Base-by-base conservation (phyloP, 2,888 invertebrate species). In the Alviniconcha strummeri region DNA sequence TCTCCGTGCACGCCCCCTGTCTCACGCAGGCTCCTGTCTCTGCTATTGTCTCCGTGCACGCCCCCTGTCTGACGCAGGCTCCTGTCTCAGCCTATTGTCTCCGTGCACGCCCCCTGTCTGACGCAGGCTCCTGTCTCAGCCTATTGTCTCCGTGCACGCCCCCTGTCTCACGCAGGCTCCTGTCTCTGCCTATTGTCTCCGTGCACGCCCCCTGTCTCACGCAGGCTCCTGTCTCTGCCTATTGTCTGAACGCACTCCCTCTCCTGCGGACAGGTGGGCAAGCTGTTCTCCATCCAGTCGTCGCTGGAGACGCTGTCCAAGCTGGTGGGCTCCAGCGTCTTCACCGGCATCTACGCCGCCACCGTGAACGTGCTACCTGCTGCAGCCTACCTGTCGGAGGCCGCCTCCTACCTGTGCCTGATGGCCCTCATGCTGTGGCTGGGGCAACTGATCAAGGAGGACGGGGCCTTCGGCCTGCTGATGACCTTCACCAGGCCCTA, bases 281-380 rank as follows among this genome's bases (percentile, higher is more conserved):
- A 82, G 57, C 76, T 82, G 69, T 82, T 82, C 69, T 82, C 82
- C 56, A 77, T 82, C 69, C 82, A 64, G 57, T 64, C 82, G 4
- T 77, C 82, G 4, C 69, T 82, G 82, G 82, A 82, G 52, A 82
- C 82, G 69, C 77, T 82, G 82, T 54, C 82, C 77, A 82, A 82
- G 71, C 82, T 82, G 77, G 54, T 82, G 2, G 82, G 82, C 2
- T 82, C 82, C 4, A 67, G 77, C 13, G 71, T 82, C 60, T 82
- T 82, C 82, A 82, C 67, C n/a, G 69, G 69, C 67, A 76, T 82
- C 36, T 82, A 82, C n/a, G 77, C 82, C 82, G 69, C 57, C 56
- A 69, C 82, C 11, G 71, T 56, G 13, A 5, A 82, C 82, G 17
- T 56, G 17, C 13, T 82, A 0, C 55, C 82, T 19, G 69, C 82